Evolutionary conservation across 2,113 vertebrate genomes (phyloP).

Genomic region (Reinhardtius hippoglossoides): DNA sequence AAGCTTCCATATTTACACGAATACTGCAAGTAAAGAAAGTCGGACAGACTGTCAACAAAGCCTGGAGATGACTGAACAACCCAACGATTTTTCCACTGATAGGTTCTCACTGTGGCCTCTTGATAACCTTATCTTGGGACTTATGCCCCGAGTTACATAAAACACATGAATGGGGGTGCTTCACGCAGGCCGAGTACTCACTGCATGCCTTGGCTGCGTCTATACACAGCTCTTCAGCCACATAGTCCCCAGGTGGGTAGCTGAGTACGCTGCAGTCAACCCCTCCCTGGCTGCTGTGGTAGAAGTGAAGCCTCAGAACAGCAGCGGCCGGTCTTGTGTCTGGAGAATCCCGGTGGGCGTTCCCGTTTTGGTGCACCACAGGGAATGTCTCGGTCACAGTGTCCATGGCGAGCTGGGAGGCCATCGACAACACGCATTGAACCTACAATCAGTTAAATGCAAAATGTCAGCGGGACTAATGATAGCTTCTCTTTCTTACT

Average conservation of each 20-base stretch:
- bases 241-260: conserved; percentile 88
- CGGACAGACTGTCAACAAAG: conserved; percentile 29
- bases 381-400: conserved; percentile 72
- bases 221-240: conserved; percentile 92
- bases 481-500: background rate
- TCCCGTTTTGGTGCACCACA: conserved; percentile 84
- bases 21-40: conserved; percentile 14
- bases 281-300: conserved; percentile 82
- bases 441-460: conserved; percentile 36
- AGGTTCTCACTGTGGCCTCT: conserved; percentile 37
- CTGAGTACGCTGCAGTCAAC: conserved; percentile 79
- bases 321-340: conserved; percentile 67
- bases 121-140: conserved; percentile 59
- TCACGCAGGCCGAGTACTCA: conserved; percentile 78
- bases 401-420: conserved; percentile 67
- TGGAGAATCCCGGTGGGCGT: conserved; percentile 69
- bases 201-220: conserved; percentile 92
- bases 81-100: conserved; percentile 13
- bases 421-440: conserved; percentile 42
- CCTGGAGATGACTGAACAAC: conserved; percentile 1
- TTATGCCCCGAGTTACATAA: conserved; percentile 35
- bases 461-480: conserved; percentile 18
- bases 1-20: conserved; percentile 7
- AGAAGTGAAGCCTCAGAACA: conserved; percentile 88
- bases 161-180: conserved; percentile 30